These are phyloP conservation scores for Sycophaga agraensis DNA, from an alignment of 1,140 invertebrate species.

Conservation along the genomic window DNA sequence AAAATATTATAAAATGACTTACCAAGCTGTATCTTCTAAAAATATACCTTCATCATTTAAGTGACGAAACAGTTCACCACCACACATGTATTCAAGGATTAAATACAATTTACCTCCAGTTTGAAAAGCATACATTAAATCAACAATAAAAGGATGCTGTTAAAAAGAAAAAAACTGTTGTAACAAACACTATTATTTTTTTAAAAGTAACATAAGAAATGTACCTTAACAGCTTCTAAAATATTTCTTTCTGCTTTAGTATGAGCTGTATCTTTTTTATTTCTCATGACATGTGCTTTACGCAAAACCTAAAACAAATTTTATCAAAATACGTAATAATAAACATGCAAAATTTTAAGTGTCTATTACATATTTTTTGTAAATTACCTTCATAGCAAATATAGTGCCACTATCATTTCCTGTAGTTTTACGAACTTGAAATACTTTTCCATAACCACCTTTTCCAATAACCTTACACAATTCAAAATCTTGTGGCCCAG, in stretches of 20 bases:
- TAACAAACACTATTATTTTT: background rate
- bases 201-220: constrained; percentile 16
- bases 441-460: constrained; percentile 99
- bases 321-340: background rate
- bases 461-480: constrained; percentile 94
- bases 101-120: constrained; percentile 96
- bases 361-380: background rate
- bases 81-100: constrained; percentile 96
- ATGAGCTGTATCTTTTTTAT: constrained; percentile 99
- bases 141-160: constrained; percentile 98
- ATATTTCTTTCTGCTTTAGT: constrained; percentile 99
- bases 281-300: constrained; percentile 97
- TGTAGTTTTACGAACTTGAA: constrained; percentile 89
- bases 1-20: constrained; percentile 37
- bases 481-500: constrained; percentile 91
- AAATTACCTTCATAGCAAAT: constrained; percentile 94
- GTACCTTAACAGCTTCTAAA: constrained; percentile 93
- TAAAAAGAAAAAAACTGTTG: constrained; percentile 34
- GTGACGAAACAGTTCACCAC: constrained; percentile 98
- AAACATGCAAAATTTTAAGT: background rate
- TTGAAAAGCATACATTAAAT: constrained; percentile 98
- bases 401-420: constrained; percentile 89
- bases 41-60: constrained; percentile 97
- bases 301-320: constrained; percentile 75
- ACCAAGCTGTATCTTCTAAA: constrained; percentile 95